Percentiles rank a stretch among this genome's conserved stretches.
Evolutionary conservation across 1,140 invertebrate species (phyloP).

Genomic region (Heliothis subflexa): DNA sequence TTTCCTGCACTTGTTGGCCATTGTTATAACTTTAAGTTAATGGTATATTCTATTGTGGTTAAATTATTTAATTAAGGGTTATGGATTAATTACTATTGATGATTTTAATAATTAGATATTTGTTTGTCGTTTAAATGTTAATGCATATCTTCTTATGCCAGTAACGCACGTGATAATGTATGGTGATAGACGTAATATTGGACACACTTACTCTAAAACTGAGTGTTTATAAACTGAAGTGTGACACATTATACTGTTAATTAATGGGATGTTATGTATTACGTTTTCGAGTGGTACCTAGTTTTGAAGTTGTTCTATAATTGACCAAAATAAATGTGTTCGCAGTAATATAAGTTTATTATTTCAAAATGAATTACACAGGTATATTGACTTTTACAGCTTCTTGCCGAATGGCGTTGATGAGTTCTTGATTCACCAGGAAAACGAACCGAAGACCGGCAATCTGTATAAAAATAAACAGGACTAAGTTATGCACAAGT

Average conservation of each 20-base stretch:
- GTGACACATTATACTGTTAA: slow-evolving; percentile 62
- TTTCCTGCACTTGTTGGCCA: slow-evolving; percentile 78
- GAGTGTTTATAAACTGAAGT: slow-evolving; percentile 56
- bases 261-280: slow-evolving; percentile 68
- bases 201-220: slow-evolving; percentile 53
- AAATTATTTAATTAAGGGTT: slow-evolving; percentile 77
- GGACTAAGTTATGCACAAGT: not conserved
- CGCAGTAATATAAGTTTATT: slow-evolving; percentile 79
- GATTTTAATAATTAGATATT: slow-evolving; percentile 62
- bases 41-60: slow-evolving; percentile 73
- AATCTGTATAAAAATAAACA: slow-evolving; percentile 87
- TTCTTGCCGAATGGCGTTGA: slow-evolving; percentile 94
- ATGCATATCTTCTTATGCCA: slow-evolving; percentile 81
- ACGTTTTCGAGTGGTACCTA: slow-evolving; percentile 79
- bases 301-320: slow-evolving; percentile 81
- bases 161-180: slow-evolving; percentile 83
- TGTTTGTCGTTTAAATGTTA: slow-evolving; percentile 74
- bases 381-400: slow-evolving; percentile 90
- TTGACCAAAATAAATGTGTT: slow-evolving; percentile 87
- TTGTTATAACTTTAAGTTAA: slow-evolving; percentile 69
- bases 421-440: slow-evolving; percentile 96
- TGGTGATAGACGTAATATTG: slow-evolving; percentile 76
- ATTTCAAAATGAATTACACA: slow-evolving; percentile 70
- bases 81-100: slow-evolving; percentile 75
- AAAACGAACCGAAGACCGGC: slow-evolving; percentile 96